Percentiles rank a stretch among this genome's conserved stretches.
phyloP scores from a whole-genome alignment of 2,113 vertebrate species.

The Corapipo altera region DNA sequence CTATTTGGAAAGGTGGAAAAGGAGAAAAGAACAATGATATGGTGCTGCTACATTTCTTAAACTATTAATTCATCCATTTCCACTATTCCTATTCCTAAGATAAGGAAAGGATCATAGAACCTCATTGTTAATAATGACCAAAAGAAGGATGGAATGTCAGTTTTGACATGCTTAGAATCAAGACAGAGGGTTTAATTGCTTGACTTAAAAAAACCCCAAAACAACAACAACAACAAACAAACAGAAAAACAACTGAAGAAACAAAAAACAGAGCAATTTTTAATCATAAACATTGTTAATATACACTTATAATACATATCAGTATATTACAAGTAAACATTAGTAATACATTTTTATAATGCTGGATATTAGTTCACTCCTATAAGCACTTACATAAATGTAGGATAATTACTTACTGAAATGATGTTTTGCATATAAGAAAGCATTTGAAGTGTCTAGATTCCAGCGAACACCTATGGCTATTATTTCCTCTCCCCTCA shows the following conservation, averaged over 20 bases:
- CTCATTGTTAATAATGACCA: not conserved
- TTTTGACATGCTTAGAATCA: not conserved
- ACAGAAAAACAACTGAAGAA: not conserved
- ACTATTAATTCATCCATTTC: not conserved
- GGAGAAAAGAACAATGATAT: not conserved
- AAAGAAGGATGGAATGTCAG: not conserved
- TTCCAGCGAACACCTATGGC: not conserved
- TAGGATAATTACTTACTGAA: not conserved
- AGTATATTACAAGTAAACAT: not conserved
- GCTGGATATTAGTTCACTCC: not conserved
- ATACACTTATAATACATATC: not conserved
- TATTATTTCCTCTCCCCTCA: not conserved
- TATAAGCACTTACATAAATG: not conserved
- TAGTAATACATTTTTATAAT: not conserved
- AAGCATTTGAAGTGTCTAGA: not conserved
- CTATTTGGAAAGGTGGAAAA: not conserved
- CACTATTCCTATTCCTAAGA: not conserved
- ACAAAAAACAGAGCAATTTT: not conserved
- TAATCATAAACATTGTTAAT: not conserved
- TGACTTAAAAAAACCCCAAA: not conserved
- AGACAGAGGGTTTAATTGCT: not conserved
- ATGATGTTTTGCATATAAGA: not conserved
- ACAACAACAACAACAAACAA: not conserved
- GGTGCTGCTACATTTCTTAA: not conserved
- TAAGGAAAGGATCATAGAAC: not conserved